A percentile compares a stretch with the other conserved stretches of the same genome.
Conservation (phyloP, 2,797 vertebrate species). For the Crocodylus rhombifer region DNA sequence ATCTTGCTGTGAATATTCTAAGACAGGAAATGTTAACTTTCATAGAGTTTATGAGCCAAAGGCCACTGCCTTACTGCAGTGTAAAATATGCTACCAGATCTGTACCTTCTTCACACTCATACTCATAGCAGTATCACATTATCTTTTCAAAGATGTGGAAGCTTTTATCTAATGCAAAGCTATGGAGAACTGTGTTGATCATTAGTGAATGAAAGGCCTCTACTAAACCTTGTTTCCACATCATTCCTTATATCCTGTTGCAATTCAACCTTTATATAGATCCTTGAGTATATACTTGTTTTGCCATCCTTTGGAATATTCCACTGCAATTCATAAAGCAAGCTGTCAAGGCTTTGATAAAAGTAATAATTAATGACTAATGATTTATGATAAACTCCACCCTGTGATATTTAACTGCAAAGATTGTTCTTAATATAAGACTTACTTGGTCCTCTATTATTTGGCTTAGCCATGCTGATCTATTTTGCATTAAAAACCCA, state of each 20-base stretch:
- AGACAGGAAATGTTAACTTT: slow-evolving; percentile 28
- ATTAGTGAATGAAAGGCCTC: not conserved
- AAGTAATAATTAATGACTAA: slow-evolving; percentile 42
- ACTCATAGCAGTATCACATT: not conserved
- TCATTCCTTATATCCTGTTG: not conserved
- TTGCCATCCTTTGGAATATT: slow-evolving; percentile 51
- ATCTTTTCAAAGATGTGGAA: slow-evolving; percentile 1
- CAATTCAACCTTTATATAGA: slow-evolving; percentile 6
- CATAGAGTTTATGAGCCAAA: slow-evolving; percentile 24
- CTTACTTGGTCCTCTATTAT: not conserved
- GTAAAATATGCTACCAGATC: slow-evolving; percentile 21
- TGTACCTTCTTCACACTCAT: slow-evolving; percentile 17
- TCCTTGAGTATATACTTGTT: slow-evolving; percentile 9
- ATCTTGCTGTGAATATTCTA: slow-evolving; percentile 27
- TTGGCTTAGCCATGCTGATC: not conserved
- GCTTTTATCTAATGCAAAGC: not conserved
- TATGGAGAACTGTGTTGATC: not conserved
- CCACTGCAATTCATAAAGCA: slow-evolving; percentile 14
- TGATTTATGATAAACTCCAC: slow-evolving; percentile 54
- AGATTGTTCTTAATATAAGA: not conserved
- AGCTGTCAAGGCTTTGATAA: slow-evolving; percentile 43
- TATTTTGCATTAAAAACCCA: not conserved
- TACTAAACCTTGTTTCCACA: not conserved
- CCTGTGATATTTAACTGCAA: slow-evolving; percentile 10
- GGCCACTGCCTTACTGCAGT: not conserved